These are phyloP conservation scores for Alsophila aescularia DNA, from an alignment of 2,888 invertebrate species.

Conservation along the genomic window DNA sequence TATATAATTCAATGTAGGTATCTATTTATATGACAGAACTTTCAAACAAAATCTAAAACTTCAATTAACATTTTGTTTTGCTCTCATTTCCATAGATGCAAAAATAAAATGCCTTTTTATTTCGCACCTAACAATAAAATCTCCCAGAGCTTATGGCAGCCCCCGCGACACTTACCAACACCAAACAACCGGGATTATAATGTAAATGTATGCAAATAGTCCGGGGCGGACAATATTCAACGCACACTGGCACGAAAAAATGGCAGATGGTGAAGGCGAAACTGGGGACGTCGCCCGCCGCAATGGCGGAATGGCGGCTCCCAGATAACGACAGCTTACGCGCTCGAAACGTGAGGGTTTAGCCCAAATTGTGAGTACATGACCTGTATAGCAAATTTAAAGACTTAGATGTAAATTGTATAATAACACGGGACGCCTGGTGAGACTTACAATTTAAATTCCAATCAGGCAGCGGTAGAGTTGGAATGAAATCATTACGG, in stretches of 20 bases:
- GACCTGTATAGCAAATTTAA: constrained; percentile 60
- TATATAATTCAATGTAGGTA: too few relatives aligned
- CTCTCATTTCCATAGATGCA: neutral
- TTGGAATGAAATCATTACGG: constrained; percentile 1
- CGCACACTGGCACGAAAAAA: constrained; percentile 53
- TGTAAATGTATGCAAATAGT: constrained; percentile 77
- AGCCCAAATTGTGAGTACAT: constrained; percentile 67
- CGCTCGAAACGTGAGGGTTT: constrained; percentile 64
- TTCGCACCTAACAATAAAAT: constrained; percentile 15
- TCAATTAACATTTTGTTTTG: too few relatives aligned
- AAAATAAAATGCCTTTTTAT: neutral
- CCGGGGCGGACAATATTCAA: constrained; percentile 50
- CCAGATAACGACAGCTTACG: constrained; percentile 70
- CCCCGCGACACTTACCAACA: constrained; percentile 35
- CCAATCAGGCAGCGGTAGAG: neutral
- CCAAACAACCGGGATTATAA: constrained; percentile 68
- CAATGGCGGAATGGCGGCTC: constrained; percentile 24
- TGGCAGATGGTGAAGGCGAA: constrained; percentile 32
- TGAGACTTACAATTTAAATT: constrained; percentile 9
- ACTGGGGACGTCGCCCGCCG: constrained; percentile 30
- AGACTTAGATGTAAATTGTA: constrained; percentile 52
- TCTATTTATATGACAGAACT: too few relatives aligned
- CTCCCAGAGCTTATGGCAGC: neutral
- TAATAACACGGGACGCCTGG: constrained; percentile 46
- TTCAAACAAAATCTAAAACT: too few relatives aligned